A percentile compares a stretch with the other conserved stretches of the same genome.
Evolutionary conservation across 1,140 invertebrate genomes (phyloP).

Genomic region (Daktulosphaira vitifoliae): DNA sequence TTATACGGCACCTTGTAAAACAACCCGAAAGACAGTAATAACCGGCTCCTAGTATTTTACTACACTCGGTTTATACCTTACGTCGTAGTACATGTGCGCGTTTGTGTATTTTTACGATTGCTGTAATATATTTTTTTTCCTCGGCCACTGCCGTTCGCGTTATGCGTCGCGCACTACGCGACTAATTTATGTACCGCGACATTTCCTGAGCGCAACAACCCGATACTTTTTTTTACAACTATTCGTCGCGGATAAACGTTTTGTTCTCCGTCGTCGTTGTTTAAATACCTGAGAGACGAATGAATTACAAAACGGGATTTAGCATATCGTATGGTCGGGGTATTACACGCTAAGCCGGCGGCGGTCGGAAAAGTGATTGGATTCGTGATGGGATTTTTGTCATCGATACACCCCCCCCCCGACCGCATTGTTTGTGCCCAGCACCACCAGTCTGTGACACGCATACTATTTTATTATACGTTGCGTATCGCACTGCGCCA

Average conservation of each 20-base stretch:
- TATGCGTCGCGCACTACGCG: no score
- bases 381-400: constrained; percentile 31
- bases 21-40: constrained; percentile 33
- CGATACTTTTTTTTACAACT: no score
- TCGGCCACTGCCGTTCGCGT: no score
- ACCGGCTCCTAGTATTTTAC: constrained; percentile 30
- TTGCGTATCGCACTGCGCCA: neutral
- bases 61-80: constrained; percentile 14
- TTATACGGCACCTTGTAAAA: constrained; percentile 33
- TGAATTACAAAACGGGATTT: no score
- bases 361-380: constrained; percentile 4
- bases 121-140: neutral
- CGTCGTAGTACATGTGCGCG: neutral
- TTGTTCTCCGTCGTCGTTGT: no score
- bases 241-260: no score
- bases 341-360: no score
- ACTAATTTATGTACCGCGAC: no score
- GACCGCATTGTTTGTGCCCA: constrained; percentile 23
- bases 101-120: constrained; percentile 20
- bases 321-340: no score
- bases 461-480: neutral
- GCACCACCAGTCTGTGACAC: neutral
- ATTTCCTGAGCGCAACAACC: no score
- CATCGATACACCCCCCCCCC: constrained; percentile 13
- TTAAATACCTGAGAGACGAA: no score